Evolutionary conservation across 2,797 vertebrate species (phyloP).

Genomic region (Neoniphon sammara): DNA sequence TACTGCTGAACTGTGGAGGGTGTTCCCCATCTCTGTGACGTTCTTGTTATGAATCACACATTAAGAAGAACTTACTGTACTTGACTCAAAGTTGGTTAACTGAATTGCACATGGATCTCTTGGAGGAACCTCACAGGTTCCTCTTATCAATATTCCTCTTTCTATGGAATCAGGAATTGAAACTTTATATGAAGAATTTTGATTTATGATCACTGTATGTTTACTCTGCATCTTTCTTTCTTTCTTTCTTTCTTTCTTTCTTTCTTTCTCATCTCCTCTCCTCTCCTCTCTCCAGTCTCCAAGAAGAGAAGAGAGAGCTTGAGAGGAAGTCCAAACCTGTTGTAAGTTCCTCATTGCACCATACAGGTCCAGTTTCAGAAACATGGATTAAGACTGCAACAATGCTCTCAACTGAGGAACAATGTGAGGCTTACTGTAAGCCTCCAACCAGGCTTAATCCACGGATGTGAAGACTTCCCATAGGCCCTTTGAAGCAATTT

Average conservation of each 20-base stretch:
- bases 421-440: constrained; percentile 61
- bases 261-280: not conserved
- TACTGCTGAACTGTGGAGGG: too few relatives aligned
- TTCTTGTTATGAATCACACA: too few relatives aligned
- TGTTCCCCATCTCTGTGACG: too few relatives aligned
- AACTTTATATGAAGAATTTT: constrained; percentile 8
- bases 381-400: constrained; percentile 56
- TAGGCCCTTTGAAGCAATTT: constrained; percentile 18
- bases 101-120: constrained; percentile 28
- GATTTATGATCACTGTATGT: not conserved
- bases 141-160: constrained; percentile 22
- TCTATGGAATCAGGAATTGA: constrained; percentile 53
- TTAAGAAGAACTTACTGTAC: too few relatives aligned
- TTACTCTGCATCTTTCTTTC: not conserved
- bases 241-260: constrained; percentile 12
- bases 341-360: constrained; percentile 82
- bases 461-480: constrained; percentile 19
- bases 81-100: not conserved
- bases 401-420: constrained; percentile 45
- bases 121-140: constrained; percentile 16
- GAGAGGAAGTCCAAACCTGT: constrained; percentile 81
- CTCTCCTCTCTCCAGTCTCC: constrained; percentile 79
- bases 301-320: constrained; percentile 87
- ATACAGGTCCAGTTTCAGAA: constrained; percentile 39
- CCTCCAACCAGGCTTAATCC: constrained; percentile 52